Percentiles rank a stretch among this genome's conserved stretches.
These are phyloP conservation scores for Perizoma affinitatum DNA, from an alignment of 2,888 invertebrate species.

Conservation along the genomic window DNA sequence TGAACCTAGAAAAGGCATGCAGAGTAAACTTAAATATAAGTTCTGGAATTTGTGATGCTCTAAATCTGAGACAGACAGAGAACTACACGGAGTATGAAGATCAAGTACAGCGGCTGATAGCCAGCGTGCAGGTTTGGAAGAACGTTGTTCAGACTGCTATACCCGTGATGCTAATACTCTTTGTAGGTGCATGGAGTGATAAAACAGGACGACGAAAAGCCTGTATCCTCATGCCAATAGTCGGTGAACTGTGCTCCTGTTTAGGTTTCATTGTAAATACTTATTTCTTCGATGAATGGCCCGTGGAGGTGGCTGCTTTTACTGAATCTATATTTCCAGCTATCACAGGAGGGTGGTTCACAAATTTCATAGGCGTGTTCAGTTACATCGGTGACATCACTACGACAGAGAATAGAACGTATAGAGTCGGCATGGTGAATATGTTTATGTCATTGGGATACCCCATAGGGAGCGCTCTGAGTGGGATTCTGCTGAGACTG, in stretches of 20 bases:
- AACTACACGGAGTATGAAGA: constrained; percentile 82
- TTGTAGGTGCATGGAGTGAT: constrained; percentile 92
- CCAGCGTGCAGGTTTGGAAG: constrained; percentile 92
- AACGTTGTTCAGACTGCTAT: constrained; percentile 91
- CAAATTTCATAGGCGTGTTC: constrained; percentile 93
- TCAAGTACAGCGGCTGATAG: constrained; percentile 88
- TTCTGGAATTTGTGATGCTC: constrained; percentile 88
- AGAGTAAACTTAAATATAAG: constrained; percentile 90
- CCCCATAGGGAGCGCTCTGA: constrained; percentile 93
- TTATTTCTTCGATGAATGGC: constrained; percentile 90
- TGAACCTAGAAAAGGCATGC: constrained; percentile 89
- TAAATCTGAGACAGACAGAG: constrained; percentile 88
- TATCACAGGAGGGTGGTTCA: constrained; percentile 93
- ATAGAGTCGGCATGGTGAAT: constrained; percentile 93
- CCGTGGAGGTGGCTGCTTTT: constrained; percentile 91
- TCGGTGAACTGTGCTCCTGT: constrained; percentile 91
- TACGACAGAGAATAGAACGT: constrained; percentile 90
- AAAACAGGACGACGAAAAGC: constrained; percentile 88
- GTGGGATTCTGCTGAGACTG: constrained; percentile 88
- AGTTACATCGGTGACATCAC: constrained; percentile 95
- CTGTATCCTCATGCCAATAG: constrained; percentile 91
- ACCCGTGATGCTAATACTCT: constrained; percentile 91
- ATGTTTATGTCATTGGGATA: constrained; percentile 94
- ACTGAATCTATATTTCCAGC: constrained; percentile 92
- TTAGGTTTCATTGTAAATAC: constrained; percentile 91